Evolutionary conservation across 2,113 vertebrate species (phyloP), one percentile per base, ranked within the genome.

Genomic region (Gila orcuttii): DNA sequence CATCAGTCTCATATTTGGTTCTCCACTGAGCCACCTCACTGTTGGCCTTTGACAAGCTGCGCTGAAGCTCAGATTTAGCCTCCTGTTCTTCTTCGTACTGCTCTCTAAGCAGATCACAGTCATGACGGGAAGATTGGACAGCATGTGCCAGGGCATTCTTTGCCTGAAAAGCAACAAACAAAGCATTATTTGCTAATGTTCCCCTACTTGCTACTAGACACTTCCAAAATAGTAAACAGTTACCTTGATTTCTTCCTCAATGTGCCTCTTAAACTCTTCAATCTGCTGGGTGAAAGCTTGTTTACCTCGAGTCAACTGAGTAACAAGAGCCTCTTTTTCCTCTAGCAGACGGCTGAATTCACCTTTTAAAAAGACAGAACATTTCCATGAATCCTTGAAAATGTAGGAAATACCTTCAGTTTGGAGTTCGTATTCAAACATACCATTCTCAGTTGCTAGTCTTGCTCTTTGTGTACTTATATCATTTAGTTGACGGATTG

Each of bases 141-240:
- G 89, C 93, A 0, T 98, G 96, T 76, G 96, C 96, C 87, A 97
- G 90, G 0, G 96, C 95, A 0, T 95, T 97, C 93, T 98, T 98
- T 78, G 96, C 96, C 97, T 97, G 13, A 74, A 10, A 85, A 68
- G 4, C 0, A 66, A 87, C 36, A 66, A 71, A 69, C 31, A 69
- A 21, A 39, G 66, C 1, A 69, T 69, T 36, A 69, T 69, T 69
- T 36, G 33, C 66, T 69, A 17, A 62, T 73, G 39, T n/a, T 23
- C 15, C 64, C 28, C 7, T 57, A 57, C 19, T 23, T 57, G 13
- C 13, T 69, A 69, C 6, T 1, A 69, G 66, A 69, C 19, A 0
- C 11, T 25, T 11, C 33, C 66, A 69, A 36, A 69, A 21, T 39
- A 39, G 66, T 69, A 36, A 21, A 69, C 17, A 39, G n/a, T 79